Conservation (phyloP, 2,888 invertebrate species). For the Torymus auratus region DNA sequence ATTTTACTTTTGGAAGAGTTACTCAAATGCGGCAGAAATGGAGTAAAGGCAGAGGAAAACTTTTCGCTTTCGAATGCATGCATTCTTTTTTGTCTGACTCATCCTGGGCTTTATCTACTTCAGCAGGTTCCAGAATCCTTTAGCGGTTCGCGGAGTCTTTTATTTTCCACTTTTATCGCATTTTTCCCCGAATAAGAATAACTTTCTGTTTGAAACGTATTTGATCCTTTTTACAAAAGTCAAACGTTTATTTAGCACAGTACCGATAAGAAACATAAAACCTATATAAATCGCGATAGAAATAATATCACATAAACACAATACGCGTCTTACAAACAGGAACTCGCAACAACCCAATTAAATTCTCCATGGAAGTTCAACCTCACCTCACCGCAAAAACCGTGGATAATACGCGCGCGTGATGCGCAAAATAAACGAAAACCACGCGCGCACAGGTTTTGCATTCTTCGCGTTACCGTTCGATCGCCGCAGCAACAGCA, state of each 20-base stretch:
- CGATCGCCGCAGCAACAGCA: neutral
- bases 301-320: too few species aligned
- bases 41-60: slow-evolving; percentile 7
- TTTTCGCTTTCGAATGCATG: neutral
- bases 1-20: slow-evolving; percentile 7
- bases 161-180: neutral
- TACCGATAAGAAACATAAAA: too few species aligned
- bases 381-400: too few species aligned
- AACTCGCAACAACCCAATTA: too few species aligned
- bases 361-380: too few species aligned
- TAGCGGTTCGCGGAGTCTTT: neutral
- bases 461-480: slow-evolving; percentile 7
- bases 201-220: neutral
- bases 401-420: too few species aligned
- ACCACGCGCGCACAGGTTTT: too few species aligned
- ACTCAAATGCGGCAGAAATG: neutral
- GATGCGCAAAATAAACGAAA: too few species aligned
- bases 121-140: slow-evolving; percentile 4
- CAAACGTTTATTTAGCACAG: too few species aligned
- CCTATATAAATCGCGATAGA: too few species aligned
- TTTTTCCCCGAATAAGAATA: neutral
- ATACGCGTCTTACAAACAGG: too few species aligned
- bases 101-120: slow-evolving; percentile 35
- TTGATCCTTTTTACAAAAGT: too few species aligned
- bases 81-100: slow-evolving; percentile 32